A percentile compares a stretch with the other conserved stretches of the same genome.
Evolutionary conservation across 2,888 invertebrate species (phyloP).

Genomic region (Lasiommata megera): DNA sequence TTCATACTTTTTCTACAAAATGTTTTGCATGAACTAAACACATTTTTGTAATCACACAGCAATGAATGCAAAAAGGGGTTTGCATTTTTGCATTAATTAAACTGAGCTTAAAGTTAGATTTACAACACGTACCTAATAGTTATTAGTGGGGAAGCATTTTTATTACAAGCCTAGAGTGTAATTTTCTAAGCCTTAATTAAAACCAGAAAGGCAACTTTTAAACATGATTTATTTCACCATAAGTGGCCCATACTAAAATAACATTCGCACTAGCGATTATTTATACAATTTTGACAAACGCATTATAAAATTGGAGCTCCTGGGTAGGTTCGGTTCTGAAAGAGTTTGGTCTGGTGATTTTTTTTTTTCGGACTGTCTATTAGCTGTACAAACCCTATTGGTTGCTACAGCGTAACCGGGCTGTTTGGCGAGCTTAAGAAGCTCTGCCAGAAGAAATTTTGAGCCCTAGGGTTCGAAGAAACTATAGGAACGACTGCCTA

Average conservation of each 20-base stretch:
- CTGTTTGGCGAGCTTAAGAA: no score
- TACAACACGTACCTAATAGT: constrained; percentile 16
- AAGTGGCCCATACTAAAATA: not conserved
- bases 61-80: not conserved
- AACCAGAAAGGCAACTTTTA: constrained; percentile 1
- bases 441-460: no score
- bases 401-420: no score
- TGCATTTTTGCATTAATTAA: constrained; percentile 10
- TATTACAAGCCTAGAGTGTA: constrained; percentile 2
- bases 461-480: no score
- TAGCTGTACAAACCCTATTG: no score
- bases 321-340: no score
- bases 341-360: no score
- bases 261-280: no score
- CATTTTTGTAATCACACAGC: constrained; percentile 27
- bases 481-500: no score
- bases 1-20: not conserved
- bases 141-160: constrained; percentile 10
- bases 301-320: no score
- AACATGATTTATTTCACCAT: not conserved
- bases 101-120: constrained; percentile 11
- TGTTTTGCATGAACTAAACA: constrained; percentile 30
- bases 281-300: no score
- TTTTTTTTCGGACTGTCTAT: no score
- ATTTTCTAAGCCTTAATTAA: not conserved